A percentile compares a stretch with the other conserved stretches of the same genome.
phyloP scores from a whole-genome alignment of 2,888 invertebrate genomes.

The Octonoba sinensis region DNA sequence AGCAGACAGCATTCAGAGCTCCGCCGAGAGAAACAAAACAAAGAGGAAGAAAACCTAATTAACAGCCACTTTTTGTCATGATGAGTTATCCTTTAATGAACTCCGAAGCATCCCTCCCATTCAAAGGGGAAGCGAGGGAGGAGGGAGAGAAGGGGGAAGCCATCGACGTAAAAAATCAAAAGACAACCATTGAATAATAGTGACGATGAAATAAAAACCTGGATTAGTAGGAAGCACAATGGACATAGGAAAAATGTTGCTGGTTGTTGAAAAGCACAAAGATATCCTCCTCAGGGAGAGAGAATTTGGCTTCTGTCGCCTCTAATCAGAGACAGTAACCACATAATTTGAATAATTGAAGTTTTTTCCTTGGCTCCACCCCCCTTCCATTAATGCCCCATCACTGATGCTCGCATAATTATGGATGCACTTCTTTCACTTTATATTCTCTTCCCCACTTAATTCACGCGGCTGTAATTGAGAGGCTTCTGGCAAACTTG shows the following conservation, averaged over 20 bases:
- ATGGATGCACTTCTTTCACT: conserved; percentile 22
- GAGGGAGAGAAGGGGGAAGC: neutral
- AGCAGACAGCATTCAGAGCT: too few species aligned
- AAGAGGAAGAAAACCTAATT: conserved; percentile 16
- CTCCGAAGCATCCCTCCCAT: neutral
- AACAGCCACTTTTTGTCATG: conserved; percentile 23
- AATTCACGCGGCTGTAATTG: conserved; percentile 61
- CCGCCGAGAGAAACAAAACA: too few species aligned
- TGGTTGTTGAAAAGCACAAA: conserved; percentile 2
- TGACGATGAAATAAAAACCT: conserved; percentile 37
- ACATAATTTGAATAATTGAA: conserved; percentile 64
- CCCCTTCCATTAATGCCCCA: conserved; percentile 37
- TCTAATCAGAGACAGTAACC: conserved; percentile 58
- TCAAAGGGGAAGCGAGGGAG: too few species aligned
- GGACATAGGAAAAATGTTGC: conserved; percentile 38
- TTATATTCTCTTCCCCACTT: conserved; percentile 17
- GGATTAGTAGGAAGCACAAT: conserved; percentile 25
- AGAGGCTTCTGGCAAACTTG: conserved; percentile 47
- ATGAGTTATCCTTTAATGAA: conserved; percentile 13
- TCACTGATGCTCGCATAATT: conserved; percentile 45
- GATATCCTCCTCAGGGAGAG: conserved; percentile 24
- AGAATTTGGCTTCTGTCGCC: conserved; percentile 51
- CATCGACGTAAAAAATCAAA: neutral
- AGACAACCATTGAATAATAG: conserved; percentile 16
- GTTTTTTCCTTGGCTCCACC: conserved; percentile 25